A percentile compares a stretch with the other conserved stretches of the same genome.
Conservation (phyloP, 2,113 vertebrate species). For the Lepus timidus region DNA sequence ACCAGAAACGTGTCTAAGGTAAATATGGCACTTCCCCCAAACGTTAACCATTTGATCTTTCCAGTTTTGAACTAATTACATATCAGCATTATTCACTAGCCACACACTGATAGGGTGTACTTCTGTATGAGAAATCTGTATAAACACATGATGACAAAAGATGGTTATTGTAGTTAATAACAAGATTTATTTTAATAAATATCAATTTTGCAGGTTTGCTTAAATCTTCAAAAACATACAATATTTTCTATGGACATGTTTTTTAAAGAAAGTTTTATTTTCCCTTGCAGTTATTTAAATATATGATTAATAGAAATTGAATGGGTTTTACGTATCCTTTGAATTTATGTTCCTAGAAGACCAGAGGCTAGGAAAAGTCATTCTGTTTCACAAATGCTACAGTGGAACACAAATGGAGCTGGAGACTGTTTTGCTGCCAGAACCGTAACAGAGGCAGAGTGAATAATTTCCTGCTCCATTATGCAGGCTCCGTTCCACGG, state of each 20-base stretch:
- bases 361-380: neutral
- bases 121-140: neutral
- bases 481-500: neutral
- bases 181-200: neutral
- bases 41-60: neutral
- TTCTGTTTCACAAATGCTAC: constrained; percentile 1
- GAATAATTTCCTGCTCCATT: constrained; percentile 24
- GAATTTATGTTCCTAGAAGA: neutral
- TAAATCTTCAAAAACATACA: neutral
- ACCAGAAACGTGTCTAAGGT: neutral
- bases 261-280: neutral
- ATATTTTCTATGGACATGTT: neutral
- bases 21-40: neutral
- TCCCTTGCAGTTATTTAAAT: neutral
- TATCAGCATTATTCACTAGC: neutral
- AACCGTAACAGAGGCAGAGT: neutral
- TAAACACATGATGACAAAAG: neutral
- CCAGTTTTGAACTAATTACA: neutral
- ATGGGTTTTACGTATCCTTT: neutral
- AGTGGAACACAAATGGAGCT: constrained; percentile 35
- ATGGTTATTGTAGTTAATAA: neutral
- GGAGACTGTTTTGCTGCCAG: neutral
- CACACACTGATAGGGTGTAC: neutral
- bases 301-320: neutral
- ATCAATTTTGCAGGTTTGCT: neutral